Evolutionary conservation across 2,113 vertebrate species (phyloP).

Genomic region (Corythornis cristatus): DNA sequence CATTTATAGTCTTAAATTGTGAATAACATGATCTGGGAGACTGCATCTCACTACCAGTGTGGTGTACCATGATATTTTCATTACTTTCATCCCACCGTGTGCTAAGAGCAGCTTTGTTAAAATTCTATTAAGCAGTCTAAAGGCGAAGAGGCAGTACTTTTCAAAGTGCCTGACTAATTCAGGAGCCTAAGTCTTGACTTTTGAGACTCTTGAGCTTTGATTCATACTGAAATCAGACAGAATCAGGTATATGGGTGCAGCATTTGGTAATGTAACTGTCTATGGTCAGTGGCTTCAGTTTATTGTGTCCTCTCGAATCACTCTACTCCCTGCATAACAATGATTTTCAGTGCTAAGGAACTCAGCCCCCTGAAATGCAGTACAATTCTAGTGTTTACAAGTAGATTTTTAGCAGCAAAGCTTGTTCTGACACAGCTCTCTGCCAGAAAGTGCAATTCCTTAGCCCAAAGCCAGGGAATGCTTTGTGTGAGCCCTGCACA

Average conservation of each 20-base stretch:
- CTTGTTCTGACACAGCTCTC: not conserved
- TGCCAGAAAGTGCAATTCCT: not conserved
- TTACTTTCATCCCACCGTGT: conserved; percentile 11
- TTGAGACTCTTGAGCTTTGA: not conserved
- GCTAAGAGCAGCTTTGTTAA: conserved; percentile 35
- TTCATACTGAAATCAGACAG: not conserved
- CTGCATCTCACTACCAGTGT: not conserved
- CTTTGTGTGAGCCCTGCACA: not conserved
- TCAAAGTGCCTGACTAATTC: not conserved
- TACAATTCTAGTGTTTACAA: not conserved
- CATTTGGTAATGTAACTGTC: not conserved
- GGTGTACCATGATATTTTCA: conserved; percentile 5
- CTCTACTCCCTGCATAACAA: not conserved
- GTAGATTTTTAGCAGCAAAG: not conserved
- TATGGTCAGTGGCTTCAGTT: not conserved
- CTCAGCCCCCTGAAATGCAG: not conserved
- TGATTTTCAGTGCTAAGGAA: not conserved
- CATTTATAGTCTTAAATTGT: conserved; percentile 6
- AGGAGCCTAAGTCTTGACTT: not conserved
- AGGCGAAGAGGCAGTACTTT: conserved; percentile 11
- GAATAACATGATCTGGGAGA: conserved; percentile 7
- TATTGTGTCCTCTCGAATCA: not conserved
- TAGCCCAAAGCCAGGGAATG: not conserved
- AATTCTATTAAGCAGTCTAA: conserved; percentile 13
- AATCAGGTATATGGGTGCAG: not conserved